Evolutionary conservation across 2,113 vertebrate species (phyloP).

Genomic region (Apistogramma diplotaenia): DNA sequence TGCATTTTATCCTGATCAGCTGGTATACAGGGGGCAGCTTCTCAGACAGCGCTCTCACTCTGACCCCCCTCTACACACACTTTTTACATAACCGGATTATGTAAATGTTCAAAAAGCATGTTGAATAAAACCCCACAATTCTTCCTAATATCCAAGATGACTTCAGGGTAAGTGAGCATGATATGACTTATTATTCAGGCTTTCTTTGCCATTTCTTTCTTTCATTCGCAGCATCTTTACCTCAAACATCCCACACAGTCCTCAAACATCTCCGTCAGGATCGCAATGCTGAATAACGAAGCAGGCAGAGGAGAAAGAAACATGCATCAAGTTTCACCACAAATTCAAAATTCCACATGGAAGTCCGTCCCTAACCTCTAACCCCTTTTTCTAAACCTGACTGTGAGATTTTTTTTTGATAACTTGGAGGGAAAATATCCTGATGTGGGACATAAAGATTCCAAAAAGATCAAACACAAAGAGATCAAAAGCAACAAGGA

Average conservation of each 20-base stretch:
- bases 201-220: background rate
- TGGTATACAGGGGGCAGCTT: background rate
- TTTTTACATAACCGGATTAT: background rate
- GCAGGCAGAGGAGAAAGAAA: background rate
- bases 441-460: background rate
- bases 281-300: background rate
- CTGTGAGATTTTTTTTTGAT: no score
- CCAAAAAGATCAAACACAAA: no score
- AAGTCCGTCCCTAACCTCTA: no score
- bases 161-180: background rate
- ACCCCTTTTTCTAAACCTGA: no score
- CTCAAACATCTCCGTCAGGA: background rate
- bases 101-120: background rate
- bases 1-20: background rate
- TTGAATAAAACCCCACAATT: background rate
- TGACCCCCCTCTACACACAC: background rate
- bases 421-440: background rate
- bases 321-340: background rate
- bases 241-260: background rate
- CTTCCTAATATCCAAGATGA: background rate
- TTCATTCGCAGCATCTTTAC: background rate
- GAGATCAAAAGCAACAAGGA: background rate
- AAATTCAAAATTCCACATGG: rapidly evolving
- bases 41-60: no score
- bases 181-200: background rate